These are phyloP conservation scores for Aplocera efformata DNA, from an alignment of 2,888 invertebrate genomes.

Conservation along the genomic window DNA sequence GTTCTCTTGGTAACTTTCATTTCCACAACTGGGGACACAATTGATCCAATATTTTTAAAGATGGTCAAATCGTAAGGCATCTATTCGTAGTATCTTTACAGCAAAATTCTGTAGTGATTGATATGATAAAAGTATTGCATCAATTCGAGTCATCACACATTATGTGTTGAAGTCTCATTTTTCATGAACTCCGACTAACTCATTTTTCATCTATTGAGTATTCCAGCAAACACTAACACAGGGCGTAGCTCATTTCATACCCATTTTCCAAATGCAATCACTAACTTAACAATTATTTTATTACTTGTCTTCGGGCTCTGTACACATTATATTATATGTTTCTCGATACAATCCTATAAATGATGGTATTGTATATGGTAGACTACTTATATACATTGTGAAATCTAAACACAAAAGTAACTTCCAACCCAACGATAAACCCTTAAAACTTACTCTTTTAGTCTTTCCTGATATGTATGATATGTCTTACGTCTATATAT, in stretches of 20 bases:
- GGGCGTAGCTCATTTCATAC: constrained; percentile 55
- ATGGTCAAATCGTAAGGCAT: constrained; percentile 19
- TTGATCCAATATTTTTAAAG: constrained; percentile 46
- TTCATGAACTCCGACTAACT: constrained; percentile 54
- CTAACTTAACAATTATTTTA: constrained; percentile 60
- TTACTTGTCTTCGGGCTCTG: constrained; percentile 65
- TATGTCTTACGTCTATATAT: no score
- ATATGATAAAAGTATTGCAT: constrained; percentile 49
- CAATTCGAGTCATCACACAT: constrained; percentile 49
- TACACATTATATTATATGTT: constrained; percentile 16
- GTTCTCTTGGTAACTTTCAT: constrained; percentile 25
- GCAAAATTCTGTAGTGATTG: constrained; percentile 24
- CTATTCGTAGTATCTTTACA: no score
- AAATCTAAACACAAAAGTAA: no score
- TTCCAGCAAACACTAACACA: constrained; percentile 57
- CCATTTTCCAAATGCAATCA: constrained; percentile 49
- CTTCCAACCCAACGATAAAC: no score
- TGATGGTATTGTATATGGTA: constrained; percentile 5
- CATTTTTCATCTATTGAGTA: constrained; percentile 42
- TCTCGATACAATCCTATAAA: constrained; percentile 2
- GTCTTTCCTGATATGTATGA: no score
- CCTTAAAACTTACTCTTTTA: no score
- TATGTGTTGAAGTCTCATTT: constrained; percentile 49
- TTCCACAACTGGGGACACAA: constrained; percentile 28
- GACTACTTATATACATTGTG: no score